Evolutionary conservation across 2,888 invertebrate genomes (phyloP).

Genomic region (Yponomeuta sedellus): DNA sequence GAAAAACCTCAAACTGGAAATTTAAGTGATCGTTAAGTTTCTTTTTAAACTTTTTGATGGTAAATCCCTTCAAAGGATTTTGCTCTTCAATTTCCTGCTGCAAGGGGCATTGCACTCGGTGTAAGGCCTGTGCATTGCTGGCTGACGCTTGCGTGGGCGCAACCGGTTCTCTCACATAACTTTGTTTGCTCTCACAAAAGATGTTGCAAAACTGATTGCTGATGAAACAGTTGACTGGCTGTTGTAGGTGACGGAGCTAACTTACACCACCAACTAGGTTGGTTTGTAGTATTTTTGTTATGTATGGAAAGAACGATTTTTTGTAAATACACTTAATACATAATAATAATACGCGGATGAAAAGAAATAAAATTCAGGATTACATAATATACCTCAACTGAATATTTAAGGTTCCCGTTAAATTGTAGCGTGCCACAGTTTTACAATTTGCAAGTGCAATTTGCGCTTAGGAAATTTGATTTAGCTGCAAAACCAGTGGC

Average conservation of each 20-base stretch:
- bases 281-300: too few relatives aligned
- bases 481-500: constrained; percentile 1
- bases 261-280: too few relatives aligned
- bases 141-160: background rate
- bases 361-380: too few relatives aligned
- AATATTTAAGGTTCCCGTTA: background rate
- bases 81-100: background rate
- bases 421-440: background rate
- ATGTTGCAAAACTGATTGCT: constrained; percentile 7
- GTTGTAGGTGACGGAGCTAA: background rate
- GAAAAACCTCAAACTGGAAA: too few relatives aligned
- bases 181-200: background rate
- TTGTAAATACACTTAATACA: too few relatives aligned
- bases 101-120: constrained; percentile 5
- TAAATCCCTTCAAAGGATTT: background rate
- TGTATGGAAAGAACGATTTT: too few relatives aligned
- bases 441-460: constrained; percentile 4
- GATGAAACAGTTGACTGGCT: background rate
- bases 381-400: background rate
- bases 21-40: too few relatives aligned
- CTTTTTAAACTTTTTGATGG: background rate
- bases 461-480: constrained; percentile 11
- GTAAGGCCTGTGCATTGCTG: background rate
- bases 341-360: too few relatives aligned
- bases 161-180: background rate